These are phyloP conservation scores for Brachyistius frenatus DNA, from an alignment of 2,113 vertebrate genomes.

Conservation along the genomic window DNA sequence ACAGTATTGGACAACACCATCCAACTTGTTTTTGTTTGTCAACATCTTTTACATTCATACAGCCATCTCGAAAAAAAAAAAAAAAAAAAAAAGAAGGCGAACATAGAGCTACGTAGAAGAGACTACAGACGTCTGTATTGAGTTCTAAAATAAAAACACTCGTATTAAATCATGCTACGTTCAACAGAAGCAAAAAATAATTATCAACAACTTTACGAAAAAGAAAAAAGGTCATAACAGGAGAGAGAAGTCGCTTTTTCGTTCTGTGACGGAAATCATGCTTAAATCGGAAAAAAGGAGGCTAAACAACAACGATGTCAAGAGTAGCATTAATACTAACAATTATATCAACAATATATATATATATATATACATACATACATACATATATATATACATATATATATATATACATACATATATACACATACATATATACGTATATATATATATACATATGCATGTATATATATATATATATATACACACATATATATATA, in stretches of 20 bases:
- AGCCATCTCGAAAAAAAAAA: slow-evolving; percentile 66
- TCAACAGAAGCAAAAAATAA: slow-evolving; percentile 53
- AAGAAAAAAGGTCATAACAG: background rate
- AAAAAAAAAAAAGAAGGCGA: slow-evolving; percentile 55
- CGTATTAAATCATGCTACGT: slow-evolving; percentile 68
- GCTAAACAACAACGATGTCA: slow-evolving; percentile 61
- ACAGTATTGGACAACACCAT: slow-evolving; percentile 91
- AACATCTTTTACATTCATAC: slow-evolving; percentile 92
- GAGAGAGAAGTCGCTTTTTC: slow-evolving; percentile 30
- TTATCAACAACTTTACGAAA: slow-evolving; percentile 53
- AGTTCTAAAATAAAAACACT: slow-evolving; percentile 56
- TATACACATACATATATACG: slow-evolving; percentile 67
- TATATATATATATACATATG: slow-evolving; percentile 43
- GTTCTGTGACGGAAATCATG: slow-evolving; percentile 72
- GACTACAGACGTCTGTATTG: slow-evolving; percentile 57
- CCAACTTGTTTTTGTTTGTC: slow-evolving; percentile 72
- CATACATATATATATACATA: slow-evolving; percentile 55
- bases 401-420: slow-evolving; percentile 50
- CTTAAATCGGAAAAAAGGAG: slow-evolving; percentile 68
- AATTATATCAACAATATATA: slow-evolving; percentile 77
- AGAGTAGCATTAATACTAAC: slow-evolving; percentile 70
- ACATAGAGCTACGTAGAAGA: slow-evolving; percentile 76
- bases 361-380: slow-evolving; percentile 40
- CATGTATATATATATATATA: slow-evolving; percentile 61
- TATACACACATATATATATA: slow-evolving; percentile 59